These are phyloP conservation scores for Coreius guichenoti DNA, from an alignment of 2,797 vertebrate species.

Conservation along the genomic window DNA sequence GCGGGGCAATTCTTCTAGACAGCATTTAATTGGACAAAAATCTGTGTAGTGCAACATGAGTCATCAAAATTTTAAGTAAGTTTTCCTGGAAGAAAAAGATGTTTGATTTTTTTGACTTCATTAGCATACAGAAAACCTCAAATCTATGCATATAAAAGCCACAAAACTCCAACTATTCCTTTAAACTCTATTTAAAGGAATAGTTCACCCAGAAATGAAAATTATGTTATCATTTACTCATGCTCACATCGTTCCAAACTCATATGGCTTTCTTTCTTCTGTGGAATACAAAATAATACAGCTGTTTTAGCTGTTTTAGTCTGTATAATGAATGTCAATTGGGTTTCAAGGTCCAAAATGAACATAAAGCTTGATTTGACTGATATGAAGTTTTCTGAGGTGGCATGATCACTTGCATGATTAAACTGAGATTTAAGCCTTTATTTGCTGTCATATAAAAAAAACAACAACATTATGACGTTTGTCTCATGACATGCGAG, in stretches of 20 bases:
- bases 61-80: not conserved
- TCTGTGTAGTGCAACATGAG: not conserved
- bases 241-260: not conserved
- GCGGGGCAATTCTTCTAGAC: not conserved
- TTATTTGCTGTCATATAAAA: not conserved
- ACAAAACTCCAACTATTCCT: no score
- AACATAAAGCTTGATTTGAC: not conserved
- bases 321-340: not conserved
- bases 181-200: not conserved
- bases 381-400: not conserved
- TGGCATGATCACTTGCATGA: not conserved
- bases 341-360: not conserved
- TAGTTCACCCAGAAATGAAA: not conserved
- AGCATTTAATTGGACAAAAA: not conserved
- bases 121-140: not conserved
- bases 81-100: not conserved
- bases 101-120: not conserved
- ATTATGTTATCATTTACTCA: not conserved
- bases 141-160: not conserved
- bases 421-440: not conserved
- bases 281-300: not conserved
- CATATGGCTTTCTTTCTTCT: not conserved
- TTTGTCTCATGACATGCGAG: not conserved
- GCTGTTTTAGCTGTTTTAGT: not conserved
- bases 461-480: not conserved